These are phyloP conservation scores for Triplophysa tibetana DNA, from an alignment of 2,113 vertebrate genomes.

Conservation along the genomic window DNA sequence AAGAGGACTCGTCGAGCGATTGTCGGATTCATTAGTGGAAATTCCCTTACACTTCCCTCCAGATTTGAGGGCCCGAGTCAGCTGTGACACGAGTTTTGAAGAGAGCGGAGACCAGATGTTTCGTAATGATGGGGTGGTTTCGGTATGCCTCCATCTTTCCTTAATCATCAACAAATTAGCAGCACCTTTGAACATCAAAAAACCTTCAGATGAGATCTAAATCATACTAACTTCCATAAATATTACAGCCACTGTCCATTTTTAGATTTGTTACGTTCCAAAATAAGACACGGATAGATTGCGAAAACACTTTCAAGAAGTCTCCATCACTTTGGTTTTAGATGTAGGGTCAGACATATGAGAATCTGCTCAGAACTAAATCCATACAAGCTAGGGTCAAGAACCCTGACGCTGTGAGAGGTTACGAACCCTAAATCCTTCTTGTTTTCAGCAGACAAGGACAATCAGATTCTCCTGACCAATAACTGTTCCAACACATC, in stretches of 20 bases:
- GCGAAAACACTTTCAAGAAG: background rate
- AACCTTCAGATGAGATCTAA: constrained; percentile 11
- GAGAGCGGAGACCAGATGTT: constrained; percentile 51
- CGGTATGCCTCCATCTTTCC: constrained; percentile 40
- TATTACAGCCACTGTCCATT: background rate
- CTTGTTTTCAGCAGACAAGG: constrained; percentile 29
- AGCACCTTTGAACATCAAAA: constrained; percentile 30
- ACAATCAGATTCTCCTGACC: constrained; percentile 21
- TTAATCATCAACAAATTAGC: constrained; percentile 46
- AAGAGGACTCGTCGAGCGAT: constrained; percentile 43
- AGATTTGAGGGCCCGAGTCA: constrained; percentile 54
- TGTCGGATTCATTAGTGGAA: constrained; percentile 54
- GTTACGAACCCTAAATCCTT: constrained; percentile 38
- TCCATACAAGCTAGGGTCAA: constrained; percentile 3
- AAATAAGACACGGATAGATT: background rate
- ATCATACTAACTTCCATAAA: background rate
- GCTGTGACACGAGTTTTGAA: constrained; percentile 53
- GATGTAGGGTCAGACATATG: background rate
- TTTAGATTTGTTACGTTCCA: background rate
- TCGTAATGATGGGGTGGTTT: constrained; percentile 52
- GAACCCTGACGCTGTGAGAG: constrained; percentile 9
- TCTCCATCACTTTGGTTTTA: background rate
- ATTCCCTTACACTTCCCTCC: constrained; percentile 48
- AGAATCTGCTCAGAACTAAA: background rate
- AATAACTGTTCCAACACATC: constrained; percentile 55